Evolutionary conservation across 2,888 invertebrate species (phyloP), one percentile per base, ranked within the genome.

Genomic region (Melanotus villosus): DNA sequence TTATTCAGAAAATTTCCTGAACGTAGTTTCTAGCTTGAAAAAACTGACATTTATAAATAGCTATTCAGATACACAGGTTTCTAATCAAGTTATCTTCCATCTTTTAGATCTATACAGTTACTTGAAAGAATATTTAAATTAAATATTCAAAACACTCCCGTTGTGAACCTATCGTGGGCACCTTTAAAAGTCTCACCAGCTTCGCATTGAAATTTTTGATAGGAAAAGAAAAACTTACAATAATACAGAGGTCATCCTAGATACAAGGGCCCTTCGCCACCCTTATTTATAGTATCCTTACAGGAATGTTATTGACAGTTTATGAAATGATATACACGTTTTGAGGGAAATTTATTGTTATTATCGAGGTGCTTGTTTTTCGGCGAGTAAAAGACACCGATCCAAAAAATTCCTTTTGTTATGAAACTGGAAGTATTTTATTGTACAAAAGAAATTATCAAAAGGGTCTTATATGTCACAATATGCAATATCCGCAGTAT

Each of bases 301-400:
- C 78, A 75, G 76, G 79, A 80, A 80, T 83, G 83, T 79, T 81
- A 83, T 83, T 83, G 83, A 83, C 83, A 82, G 79, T 70, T 72
- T 75, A 67, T 41, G 60, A 69, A 60, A 65, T 65, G 60, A 65
- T 65, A 69, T 54, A 69, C 59, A 65, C 41, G 56, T 12, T 38
- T 12, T 9, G 38, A 41, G 23, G 30, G 14, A n/a, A 68, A 67
- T 64, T 58, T 64, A 68, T 54, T 59, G 26, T 65, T 65, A 64
- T 26, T 6, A 26, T 26, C 18, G 38, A 58, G 30, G 14, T 56
- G 56, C 21, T 60, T 60, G 50, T 52, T 62, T 56, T 67, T 60
- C 26, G 54, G 54, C 59, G 23, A 45, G 21, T 3, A 36, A 54
- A 60, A 56, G 52, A 60, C 52, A n/a, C 32, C 32, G 52, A 57